These are phyloP conservation scores for Tarsius wallacei DNA, from an alignment of 2,797 vertebrate species.

Conservation along the genomic window DNA sequence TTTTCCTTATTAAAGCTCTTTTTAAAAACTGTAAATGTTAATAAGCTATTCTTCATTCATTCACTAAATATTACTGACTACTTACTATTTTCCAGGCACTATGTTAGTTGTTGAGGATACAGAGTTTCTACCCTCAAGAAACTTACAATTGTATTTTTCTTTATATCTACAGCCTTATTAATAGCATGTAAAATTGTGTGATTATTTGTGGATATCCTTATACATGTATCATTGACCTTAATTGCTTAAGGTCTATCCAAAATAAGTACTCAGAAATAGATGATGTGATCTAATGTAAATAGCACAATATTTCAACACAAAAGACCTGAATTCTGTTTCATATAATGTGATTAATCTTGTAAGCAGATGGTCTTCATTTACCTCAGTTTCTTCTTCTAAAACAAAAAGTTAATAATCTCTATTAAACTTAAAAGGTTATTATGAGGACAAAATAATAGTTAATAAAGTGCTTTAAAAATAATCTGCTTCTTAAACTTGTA, in stretches of 20 bases:
- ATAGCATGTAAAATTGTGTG: not conserved
- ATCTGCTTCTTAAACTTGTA: not conserved
- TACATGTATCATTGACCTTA: not conserved
- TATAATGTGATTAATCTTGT: not conserved
- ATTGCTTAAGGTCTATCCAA: not conserved
- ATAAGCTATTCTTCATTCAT: not conserved
- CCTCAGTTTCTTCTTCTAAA: not conserved
- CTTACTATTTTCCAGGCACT: not conserved
- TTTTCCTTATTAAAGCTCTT: not conserved
- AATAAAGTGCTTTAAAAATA: constrained; percentile 36
- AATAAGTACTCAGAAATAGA: constrained; percentile 48
- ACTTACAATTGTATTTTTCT: not conserved
- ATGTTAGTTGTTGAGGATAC: not conserved
- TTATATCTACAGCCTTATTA: not conserved
- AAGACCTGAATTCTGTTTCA: not conserved
- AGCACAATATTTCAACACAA: constrained; percentile 7
- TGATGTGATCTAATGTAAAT: not conserved
- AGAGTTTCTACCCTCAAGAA: not conserved
- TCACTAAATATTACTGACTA: not conserved
- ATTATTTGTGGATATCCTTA: constrained; percentile 7
- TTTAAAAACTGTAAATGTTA: not conserved
- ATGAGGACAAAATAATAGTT: not conserved
- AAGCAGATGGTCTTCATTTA: not conserved
- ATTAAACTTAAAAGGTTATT: not conserved
- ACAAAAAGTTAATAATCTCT: not conserved